These are phyloP conservation scores for Phalloptychus januarius DNA, from an alignment of 2,797 vertebrate species.

Conservation along the genomic window DNA sequence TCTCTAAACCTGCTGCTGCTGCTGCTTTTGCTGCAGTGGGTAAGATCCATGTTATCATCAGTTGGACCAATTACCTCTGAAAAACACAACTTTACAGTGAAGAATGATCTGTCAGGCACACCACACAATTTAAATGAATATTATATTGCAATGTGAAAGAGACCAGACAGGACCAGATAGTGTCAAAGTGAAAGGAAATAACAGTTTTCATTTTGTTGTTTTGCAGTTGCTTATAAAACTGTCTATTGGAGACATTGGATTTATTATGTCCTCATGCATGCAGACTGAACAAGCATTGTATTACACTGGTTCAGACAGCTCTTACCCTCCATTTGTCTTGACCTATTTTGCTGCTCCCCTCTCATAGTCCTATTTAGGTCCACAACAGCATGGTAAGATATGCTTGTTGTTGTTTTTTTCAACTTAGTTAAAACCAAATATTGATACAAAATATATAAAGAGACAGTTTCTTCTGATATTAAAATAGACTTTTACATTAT, in stretches of 20 bases:
- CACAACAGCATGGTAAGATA: constrained; percentile 53
- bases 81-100: constrained; percentile 44
- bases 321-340: constrained; percentile 61
- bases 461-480: background rate
- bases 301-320: constrained; percentile 37
- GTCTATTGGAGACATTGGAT: background rate
- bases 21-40: constrained; percentile 41
- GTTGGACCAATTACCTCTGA: constrained; percentile 59
- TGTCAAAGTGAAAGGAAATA: background rate
- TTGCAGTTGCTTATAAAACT: background rate
- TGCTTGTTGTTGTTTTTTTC: background rate
- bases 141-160: constrained; percentile 40
- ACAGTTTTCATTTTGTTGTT: background rate
- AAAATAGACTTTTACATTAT: background rate
- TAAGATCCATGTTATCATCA: constrained; percentile 52
- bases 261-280: constrained; percentile 16
- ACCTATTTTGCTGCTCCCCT: constrained; percentile 74
- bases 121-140: constrained; percentile 43
- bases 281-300: constrained; percentile 27
- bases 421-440: constrained; percentile 2
- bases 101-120: constrained; percentile 67
- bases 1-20: constrained; percentile 52
- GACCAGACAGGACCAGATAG: constrained; percentile 11
- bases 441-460: constrained; percentile 8
- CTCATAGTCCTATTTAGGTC: constrained; percentile 68